Evolutionary conservation across 1,140 invertebrate genomes (phyloP), one percentile per base, ranked within the genome.

Genomic region (Drepana arcuata): DNA sequence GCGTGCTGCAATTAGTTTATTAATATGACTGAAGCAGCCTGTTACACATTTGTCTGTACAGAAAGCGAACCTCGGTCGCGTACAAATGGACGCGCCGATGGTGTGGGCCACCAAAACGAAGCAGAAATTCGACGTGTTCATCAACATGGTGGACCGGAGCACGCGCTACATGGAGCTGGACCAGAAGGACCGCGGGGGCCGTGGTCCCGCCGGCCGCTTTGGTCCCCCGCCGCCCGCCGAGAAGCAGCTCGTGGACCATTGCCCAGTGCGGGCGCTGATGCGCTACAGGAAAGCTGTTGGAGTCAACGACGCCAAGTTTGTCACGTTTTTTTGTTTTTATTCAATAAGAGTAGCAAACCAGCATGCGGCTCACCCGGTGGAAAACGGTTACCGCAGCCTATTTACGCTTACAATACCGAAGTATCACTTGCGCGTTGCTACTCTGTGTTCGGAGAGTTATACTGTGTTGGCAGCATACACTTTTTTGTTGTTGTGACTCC

Each of bases 131-230:
- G 77, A 81, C 33, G 77, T 81, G 12, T 81, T 81, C 50, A 75
- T 81, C 38, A 75, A 79, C 54, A 79, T 81, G 63, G 54, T 81
- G 30, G 77, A 81, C 44, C 68, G 74, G 5, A 51, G 55, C 33
- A 66, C 68, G 1, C 73, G 77, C 11, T 75, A 63, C 49, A 77
- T 70, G 72, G 73, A 78, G 43, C 36, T 81, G 37, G 70, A 74
- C 0, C 1, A 47, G 5, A 32, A 14, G 0, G 52, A 36, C 1
- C 65, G 77, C 37, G 73, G 65, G 0, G 73, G 77, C 0, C 68
- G 77, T 10, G 74, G 74, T 0, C 46, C 58, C 0, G 73, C 63
- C 3, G 77, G 64, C 0, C 38, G 65, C 0, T 79, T 39, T 34
- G 72, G 69, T 0, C 65, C 65, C 0, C 70, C 74, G 16, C 74